Evolutionary conservation across 2,113 vertebrate species (phyloP).

Genomic region (Patagioenas fasciata): DNA sequence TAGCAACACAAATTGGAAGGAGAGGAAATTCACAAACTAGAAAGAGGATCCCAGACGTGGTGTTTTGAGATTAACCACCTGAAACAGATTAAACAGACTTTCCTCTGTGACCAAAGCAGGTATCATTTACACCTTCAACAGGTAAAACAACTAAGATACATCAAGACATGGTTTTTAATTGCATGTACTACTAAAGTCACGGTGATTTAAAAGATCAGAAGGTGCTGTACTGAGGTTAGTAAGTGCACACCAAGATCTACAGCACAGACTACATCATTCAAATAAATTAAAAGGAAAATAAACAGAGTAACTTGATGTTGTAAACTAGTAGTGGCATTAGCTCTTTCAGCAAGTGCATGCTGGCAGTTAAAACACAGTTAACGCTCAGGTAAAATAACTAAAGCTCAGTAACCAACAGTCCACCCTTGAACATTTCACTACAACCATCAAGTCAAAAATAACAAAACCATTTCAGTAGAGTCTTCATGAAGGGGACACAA

Average conservation of each 20-base stretch:
- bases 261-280: not conserved
- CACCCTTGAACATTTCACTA: not conserved
- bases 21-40: not conserved
- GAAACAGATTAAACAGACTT: not conserved
- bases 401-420: not conserved
- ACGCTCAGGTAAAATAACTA: not conserved
- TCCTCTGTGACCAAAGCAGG: not conserved
- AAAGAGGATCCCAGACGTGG: not conserved
- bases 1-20: not conserved
- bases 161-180: not conserved
- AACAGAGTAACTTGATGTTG: not conserved
- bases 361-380: not conserved
- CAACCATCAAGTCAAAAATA: not conserved
- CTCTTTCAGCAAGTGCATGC: not conserved
- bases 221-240: not conserved
- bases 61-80: not conserved
- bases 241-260: not conserved
- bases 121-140: not conserved
- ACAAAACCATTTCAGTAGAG: not conserved
- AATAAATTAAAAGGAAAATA: constrained; percentile 4
- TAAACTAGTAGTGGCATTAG: not conserved
- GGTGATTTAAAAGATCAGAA: not conserved
- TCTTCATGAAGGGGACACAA: not conserved
- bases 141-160: not conserved
- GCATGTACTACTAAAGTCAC: not conserved